Evolutionary conservation across 2,113 vertebrate genomes (phyloP).

Genomic region (Alosa alosa): DNA sequence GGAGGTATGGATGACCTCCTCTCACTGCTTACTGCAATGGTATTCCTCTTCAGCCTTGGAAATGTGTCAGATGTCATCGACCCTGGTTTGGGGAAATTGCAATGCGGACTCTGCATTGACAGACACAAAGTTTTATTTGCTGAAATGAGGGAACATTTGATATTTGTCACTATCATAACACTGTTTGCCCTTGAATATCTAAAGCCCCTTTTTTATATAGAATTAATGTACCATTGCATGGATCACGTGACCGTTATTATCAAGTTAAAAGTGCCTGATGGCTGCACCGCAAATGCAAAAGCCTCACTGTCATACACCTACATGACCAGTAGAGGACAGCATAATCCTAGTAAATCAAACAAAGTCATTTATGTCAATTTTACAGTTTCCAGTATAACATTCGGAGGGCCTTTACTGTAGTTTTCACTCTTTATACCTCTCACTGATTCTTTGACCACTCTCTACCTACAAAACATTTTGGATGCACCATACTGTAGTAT

Average conservation of each 20-base stretch:
- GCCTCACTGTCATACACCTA: background rate
- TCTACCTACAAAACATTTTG: background rate
- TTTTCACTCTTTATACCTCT: background rate
- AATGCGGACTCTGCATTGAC: background rate
- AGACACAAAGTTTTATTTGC: constrained; percentile 7
- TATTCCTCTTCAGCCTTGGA: constrained; percentile 30
- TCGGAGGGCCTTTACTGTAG: background rate
- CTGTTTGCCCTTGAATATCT: background rate
- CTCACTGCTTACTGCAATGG: constrained; percentile 16
- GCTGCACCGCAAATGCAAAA: background rate
- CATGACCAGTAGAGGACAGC: background rate
- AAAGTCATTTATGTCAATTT: background rate
- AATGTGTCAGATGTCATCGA: background rate
- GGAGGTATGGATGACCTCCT: constrained; percentile 15
- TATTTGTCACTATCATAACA: background rate
- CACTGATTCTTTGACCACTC: background rate
- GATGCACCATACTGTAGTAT: background rate
- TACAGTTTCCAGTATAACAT: background rate
- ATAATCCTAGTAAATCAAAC: background rate
- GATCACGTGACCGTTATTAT: background rate
- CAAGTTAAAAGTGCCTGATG: background rate
- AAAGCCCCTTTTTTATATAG: background rate
- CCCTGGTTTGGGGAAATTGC: background rate
- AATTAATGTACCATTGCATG: background rate
- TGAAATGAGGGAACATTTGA: background rate